These are phyloP conservation scores for Drosophila tripunctata DNA, from an alignment of 2,888 invertebrate species.

Conservation along the genomic window DNA sequence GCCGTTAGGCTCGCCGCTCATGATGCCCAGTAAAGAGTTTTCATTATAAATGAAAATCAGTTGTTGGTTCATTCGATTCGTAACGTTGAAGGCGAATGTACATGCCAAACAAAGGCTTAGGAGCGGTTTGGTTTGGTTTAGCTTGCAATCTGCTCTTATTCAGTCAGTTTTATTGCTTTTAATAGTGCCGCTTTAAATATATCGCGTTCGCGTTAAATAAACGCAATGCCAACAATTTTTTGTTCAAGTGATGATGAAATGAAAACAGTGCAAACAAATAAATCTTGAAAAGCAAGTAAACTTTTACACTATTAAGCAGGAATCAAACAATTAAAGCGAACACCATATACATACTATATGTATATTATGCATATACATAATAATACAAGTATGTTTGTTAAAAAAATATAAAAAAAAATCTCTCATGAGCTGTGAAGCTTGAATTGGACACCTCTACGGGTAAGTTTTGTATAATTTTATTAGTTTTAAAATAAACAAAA, in stretches of 20 bases:
- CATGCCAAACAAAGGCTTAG: conserved; percentile 31
- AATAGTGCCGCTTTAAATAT: conserved; percentile 18
- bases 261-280: conserved; percentile 11
- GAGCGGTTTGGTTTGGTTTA: conserved; percentile 7
- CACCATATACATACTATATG: not conserved
- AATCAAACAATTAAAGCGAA: conserved; percentile 3
- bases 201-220: conserved; percentile 23
- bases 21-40: conserved; percentile 73
- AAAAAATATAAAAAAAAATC: too few species aligned
- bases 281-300: not conserved
- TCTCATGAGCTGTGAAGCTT: too few species aligned
- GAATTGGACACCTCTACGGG: not conserved
- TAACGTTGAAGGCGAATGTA: conserved; percentile 82
- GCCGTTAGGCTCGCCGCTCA: conserved; percentile 33
- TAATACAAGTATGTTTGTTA: not conserved
- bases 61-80: conserved; percentile 82
- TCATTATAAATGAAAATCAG: conserved; percentile 81
- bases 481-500: too few species aligned
- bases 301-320: not conserved
- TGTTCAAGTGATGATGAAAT: conserved; percentile 34
- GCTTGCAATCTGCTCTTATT: conserved; percentile 1
- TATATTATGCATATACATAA: not conserved
- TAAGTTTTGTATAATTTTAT: too few species aligned
- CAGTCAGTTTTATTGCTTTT: conserved; percentile 19
- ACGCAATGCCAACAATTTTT: conserved; percentile 22